A percentile compares a stretch with the other conserved stretches of the same genome.
Conservation (phyloP, 1,140 invertebrate genomes). For the Drosophila grimshawi region DNA sequence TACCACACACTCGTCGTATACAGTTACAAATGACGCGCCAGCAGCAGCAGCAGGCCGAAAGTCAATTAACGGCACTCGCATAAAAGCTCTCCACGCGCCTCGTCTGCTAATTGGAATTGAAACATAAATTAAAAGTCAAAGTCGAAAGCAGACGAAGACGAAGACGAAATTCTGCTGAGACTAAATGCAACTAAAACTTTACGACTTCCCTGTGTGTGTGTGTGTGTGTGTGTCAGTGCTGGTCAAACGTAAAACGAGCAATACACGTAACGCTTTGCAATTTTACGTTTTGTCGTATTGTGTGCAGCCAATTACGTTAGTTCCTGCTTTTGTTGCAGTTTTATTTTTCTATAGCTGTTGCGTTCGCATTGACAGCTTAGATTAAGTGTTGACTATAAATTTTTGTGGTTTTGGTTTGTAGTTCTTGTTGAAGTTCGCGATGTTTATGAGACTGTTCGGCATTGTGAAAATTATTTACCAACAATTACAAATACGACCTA, state of each 20-base stretch:
- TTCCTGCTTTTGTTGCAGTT: conserved; percentile 23
- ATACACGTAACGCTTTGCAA: conserved; percentile 52
- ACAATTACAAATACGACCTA: conserved; percentile 50
- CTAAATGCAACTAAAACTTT: conserved; percentile 77
- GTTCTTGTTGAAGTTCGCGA: conserved; percentile 11
- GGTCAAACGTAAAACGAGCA: conserved; percentile 45
- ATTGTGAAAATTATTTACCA: conserved; percentile 69
- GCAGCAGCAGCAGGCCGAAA: conserved; percentile 67
- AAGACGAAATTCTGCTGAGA: conserved; percentile 41
- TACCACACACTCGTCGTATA: conserved; percentile 40
- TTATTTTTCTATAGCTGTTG: conserved; percentile 29
- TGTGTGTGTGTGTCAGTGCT: conserved; percentile 4
- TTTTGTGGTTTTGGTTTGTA: conserved; percentile 8
- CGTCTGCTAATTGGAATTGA: conserved; percentile 81
- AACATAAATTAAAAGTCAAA: conserved; percentile 81
- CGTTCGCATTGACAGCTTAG: conserved; percentile 76
- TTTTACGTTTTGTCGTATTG: conserved; percentile 72
- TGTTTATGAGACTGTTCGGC: conserved; percentile 66
- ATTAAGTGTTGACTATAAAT: conserved; percentile 78
- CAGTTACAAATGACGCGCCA: conserved; percentile 82
- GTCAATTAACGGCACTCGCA: conserved; percentile 75
- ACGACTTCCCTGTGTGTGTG: conserved; percentile 58
- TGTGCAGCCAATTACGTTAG: conserved; percentile 65
- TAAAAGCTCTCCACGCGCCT: conserved; percentile 65
- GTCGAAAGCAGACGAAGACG: conserved; percentile 53